Evolutionary conservation across 2,113 vertebrate genomes (phyloP).

Genomic region (Paracanthobrama guichenoti): DNA sequence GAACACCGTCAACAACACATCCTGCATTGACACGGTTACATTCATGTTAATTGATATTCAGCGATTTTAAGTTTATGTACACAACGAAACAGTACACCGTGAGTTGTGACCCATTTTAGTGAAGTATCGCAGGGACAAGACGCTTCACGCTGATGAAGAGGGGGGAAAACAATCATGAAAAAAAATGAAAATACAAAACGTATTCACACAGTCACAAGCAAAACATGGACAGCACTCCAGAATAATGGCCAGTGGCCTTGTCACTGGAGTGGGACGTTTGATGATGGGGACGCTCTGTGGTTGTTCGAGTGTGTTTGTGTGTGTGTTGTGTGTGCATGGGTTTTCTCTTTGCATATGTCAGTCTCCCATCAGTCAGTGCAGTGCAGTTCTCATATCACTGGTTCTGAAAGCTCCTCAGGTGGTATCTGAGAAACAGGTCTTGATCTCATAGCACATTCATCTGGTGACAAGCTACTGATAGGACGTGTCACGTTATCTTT

Average conservation of each 20-base stretch:
- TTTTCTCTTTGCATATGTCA: conserved; percentile 4
- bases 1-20: conserved; percentile 57
- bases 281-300: conserved; percentile 6
- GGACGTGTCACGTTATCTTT: not conserved
- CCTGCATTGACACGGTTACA: not conserved
- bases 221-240: conserved; percentile 22
- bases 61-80: conserved; percentile 25
- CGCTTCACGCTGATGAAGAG: not conserved
- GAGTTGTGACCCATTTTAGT: conserved; percentile 32
- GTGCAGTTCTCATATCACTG: conserved; percentile 3
- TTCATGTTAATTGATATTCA: conserved; percentile 26
- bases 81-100: not conserved
- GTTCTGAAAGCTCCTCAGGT: conserved; percentile 21
- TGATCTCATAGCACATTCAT: conserved; percentile 9
- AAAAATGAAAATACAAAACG: conserved; percentile 30
- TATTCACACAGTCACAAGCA: conserved; percentile 26
- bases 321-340: conserved; percentile 14
- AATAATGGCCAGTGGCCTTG: conserved; percentile 48
- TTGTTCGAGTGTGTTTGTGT: conserved; percentile 40
- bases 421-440: not conserved
- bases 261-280: conserved; percentile 41
- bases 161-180: not conserved
- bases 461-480: conserved; percentile 7
- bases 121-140: not conserved
- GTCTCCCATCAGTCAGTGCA: conserved; percentile 16